These are phyloP conservation scores for Tenthredo scrophulariae DNA, from an alignment of 2,888 invertebrate genomes.

Conservation along the genomic window DNA sequence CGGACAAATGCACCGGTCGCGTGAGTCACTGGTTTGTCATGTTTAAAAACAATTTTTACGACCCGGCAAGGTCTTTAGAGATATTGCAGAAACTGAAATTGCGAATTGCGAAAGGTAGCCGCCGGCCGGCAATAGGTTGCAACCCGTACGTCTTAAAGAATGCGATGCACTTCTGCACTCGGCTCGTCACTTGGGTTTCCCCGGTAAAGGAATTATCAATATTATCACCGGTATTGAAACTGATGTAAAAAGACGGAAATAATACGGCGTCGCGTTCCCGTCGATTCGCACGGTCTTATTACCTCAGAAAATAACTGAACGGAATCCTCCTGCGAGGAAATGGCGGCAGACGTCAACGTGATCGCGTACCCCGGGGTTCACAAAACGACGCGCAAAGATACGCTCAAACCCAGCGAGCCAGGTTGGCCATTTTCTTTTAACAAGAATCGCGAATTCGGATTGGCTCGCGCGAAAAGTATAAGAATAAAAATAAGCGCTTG, in stretches of 20 bases:
- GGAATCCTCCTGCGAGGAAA: conserved; percentile 79
- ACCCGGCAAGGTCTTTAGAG: neutral
- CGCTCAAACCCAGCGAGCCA: conserved; percentile 79
- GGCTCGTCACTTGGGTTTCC: conserved; percentile 58
- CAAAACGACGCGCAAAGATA: conserved; percentile 90
- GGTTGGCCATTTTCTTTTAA: conserved; percentile 75
- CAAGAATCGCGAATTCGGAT: conserved; percentile 72
- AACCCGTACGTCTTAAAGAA: conserved; percentile 60
- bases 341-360: conserved; percentile 87
- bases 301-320: conserved; percentile 59
- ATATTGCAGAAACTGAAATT: conserved; percentile 17
- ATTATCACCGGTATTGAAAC: conserved; percentile 9
- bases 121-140: conserved; percentile 66
- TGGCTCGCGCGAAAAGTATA: conserved; percentile 69
- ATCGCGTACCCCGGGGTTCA: conserved; percentile 87
- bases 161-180: conserved; percentile 66
- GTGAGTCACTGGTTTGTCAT: neutral
- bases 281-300: conserved; percentile 45
- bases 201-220: neutral
- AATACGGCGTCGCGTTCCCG: conserved; percentile 4
- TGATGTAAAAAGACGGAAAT: neutral
- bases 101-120: conserved; percentile 58
- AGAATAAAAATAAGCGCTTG: conserved; percentile 31
- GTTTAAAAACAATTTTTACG: neutral
- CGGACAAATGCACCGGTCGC: conserved; percentile 22